A percentile compares a stretch with the other conserved stretches of the same genome.
Evolutionary conservation across 2,797 vertebrate genomes (phyloP).

Genomic region (Rhinatrema bivittatum): DNA sequence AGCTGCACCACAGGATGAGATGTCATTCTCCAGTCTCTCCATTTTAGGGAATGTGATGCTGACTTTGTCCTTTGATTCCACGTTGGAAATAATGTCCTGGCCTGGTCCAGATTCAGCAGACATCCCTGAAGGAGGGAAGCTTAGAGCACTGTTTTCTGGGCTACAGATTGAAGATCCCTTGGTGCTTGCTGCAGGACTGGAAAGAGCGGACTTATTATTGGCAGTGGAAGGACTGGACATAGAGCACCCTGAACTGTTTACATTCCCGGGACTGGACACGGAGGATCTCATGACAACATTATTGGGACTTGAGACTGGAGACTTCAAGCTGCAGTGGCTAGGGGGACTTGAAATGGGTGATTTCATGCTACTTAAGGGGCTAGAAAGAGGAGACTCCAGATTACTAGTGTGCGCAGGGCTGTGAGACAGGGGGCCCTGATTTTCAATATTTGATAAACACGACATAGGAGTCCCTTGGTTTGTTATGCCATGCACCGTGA

Average conservation of each 20-base stretch:
- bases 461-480: conserved; percentile 72
- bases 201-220: conserved; percentile 82
- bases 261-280: conserved; percentile 80
- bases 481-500: conserved; percentile 73
- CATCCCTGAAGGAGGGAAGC: conserved; percentile 71
- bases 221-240: conserved; percentile 83
- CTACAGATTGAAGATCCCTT: conserved; percentile 76
- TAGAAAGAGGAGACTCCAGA: conserved; percentile 84
- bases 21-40: conserved; percentile 77
- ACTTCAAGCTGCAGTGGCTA: conserved; percentile 83
- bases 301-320: conserved; percentile 81
- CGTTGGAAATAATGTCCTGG: conserved; percentile 75
- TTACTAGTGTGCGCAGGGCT: conserved; percentile 84
- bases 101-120: conserved; percentile 65
- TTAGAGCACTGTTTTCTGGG: conserved; percentile 68
- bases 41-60: conserved; percentile 87
- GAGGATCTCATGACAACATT: conserved; percentile 75
- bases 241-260: conserved; percentile 74
- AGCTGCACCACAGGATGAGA: conserved; percentile 68
- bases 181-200: conserved; percentile 76
- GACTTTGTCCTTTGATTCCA: conserved; percentile 73
- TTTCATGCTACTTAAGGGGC: conserved; percentile 89
- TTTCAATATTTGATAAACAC: conserved; percentile 69
- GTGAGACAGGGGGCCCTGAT: conserved; percentile 76
- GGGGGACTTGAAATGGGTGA: conserved; percentile 92